Conservation (phyloP, 2,113 vertebrate genomes). For the Toxotes jaculatrix region DNA sequence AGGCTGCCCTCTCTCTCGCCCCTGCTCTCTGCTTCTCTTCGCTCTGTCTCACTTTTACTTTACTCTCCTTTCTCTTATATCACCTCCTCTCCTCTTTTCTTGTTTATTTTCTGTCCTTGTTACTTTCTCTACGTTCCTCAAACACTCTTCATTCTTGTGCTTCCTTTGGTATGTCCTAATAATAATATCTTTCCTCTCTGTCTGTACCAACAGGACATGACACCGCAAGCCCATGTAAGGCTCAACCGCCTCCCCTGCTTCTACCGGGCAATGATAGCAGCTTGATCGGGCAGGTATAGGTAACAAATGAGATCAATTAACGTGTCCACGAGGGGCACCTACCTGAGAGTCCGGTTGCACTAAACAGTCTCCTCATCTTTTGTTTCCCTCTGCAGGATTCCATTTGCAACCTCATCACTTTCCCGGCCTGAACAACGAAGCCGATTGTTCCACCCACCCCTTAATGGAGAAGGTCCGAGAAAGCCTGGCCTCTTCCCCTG, state of each 20-base stretch:
- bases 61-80: neutral
- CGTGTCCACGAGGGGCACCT: constrained; percentile 92
- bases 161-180: constrained; percentile 52
- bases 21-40: constrained; percentile 38
- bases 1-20: constrained; percentile 78
- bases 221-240: constrained; percentile 66
- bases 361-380: constrained; percentile 90
- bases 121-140: neutral
- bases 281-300: constrained; percentile 93
- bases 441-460: constrained; percentile 86
- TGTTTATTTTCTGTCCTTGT: neutral
- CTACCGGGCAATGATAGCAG: constrained; percentile 84
- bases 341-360: constrained; percentile 91
- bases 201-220: constrained; percentile 79
- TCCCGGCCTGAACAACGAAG: constrained; percentile 87
- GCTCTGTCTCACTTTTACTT: constrained; percentile 11
- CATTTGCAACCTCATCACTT: constrained; percentile 87
- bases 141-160: neutral
- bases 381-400: constrained; percentile 87
- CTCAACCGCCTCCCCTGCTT: neutral
- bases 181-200: neutral
- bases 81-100: neutral
- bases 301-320: constrained; percentile 99
- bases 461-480: constrained; percentile 87
- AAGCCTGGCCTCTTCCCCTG: constrained; percentile 84